Evolutionary conservation across 2,888 invertebrate species (phyloP), one percentile per base, ranked within the genome.

Genomic region (Chouioia cunea): DNA sequence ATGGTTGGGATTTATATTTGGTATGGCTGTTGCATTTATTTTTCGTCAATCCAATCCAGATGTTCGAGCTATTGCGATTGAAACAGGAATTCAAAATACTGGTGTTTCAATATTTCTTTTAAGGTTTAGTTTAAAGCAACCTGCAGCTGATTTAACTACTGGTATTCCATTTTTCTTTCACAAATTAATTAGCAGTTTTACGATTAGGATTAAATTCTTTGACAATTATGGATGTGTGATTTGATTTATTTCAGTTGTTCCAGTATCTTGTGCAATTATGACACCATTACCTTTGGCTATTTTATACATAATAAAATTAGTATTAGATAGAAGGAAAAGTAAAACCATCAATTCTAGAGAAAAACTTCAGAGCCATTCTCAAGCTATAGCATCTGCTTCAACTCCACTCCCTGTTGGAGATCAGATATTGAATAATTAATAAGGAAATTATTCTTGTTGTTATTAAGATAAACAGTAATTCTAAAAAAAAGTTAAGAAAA

Each of bases 51-150:
- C 90, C 4, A 84, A 88, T 53, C 83, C 88, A 2, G 94, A 97
- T 84, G 87, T 91, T 2, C 86, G 95, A n/a, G 95, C 97, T 4
- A 96, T 97, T 79, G 92, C 95, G 58, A 92, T 97, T 59, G 97
- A 97, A 88, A 94, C 95, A 4, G 96, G 97, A 62, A 92, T 97
- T 65, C 97, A 97, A 87, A 97, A 97, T 86, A 96, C 97, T 0
- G 97, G 96, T 53, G 92, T 97, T 74, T 90, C 97, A 0, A 97
- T 97, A 79, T 95, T 97, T 85, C 88, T 97, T 77, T 87, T 97
- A 65, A 87, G 93, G 68, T 92, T 95, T 81, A 91, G 94, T 3
- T 87, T 97, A 70, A 90, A 90, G 0, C 93, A 95, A 80, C 97
- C 97, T 0, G 92, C 93, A 75, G 94, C 93, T 0, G 97, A 97